Percentiles rank a stretch among this genome's conserved stretches.
phyloP scores from a whole-genome alignment of 2,888 invertebrate genomes.

The Trissonchulus sp. region DNA sequence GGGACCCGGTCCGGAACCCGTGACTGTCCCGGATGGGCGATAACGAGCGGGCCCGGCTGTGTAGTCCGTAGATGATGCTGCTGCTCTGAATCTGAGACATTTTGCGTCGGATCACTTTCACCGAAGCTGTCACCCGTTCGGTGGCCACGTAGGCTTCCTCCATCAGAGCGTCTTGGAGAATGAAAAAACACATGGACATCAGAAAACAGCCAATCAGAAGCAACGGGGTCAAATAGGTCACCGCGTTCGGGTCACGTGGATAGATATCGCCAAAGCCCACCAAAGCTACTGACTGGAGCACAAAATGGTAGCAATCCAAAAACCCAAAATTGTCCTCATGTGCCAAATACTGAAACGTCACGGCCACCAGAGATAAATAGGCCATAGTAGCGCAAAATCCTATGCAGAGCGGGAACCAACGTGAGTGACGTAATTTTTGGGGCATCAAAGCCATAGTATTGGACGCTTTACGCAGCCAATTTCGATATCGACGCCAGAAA shows the following conservation, averaged over 20 bases:
- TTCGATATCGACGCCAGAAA: not conserved
- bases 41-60: not conserved
- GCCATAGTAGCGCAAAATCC: slow-evolving; percentile 6
- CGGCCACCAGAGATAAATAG: not conserved
- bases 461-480: not conserved
- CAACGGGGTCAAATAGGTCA: not conserved
- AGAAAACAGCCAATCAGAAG: slow-evolving; percentile 17
- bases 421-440: not conserved
- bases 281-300: slow-evolving; percentile 89
- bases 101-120: not conserved
- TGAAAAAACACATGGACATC: slow-evolving; percentile 30
- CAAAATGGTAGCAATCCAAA: slow-evolving; percentile 85
- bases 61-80: not conserved
- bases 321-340: slow-evolving; percentile 67
- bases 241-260: slow-evolving; percentile 9
- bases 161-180: slow-evolving; percentile 27
- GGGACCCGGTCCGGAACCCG: no score
- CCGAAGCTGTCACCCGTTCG: slow-evolving; percentile 12
- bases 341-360: not conserved
- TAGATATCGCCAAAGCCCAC: slow-evolving; percentile 63
- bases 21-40: not conserved
- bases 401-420: slow-evolving; percentile 12
- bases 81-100: not conserved
- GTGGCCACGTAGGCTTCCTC: slow-evolving; percentile 16
- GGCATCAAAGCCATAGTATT: not conserved